Base-by-base conservation (phyloP, 2,797 vertebrate species). In the Peromyscus eremicus region DNA sequence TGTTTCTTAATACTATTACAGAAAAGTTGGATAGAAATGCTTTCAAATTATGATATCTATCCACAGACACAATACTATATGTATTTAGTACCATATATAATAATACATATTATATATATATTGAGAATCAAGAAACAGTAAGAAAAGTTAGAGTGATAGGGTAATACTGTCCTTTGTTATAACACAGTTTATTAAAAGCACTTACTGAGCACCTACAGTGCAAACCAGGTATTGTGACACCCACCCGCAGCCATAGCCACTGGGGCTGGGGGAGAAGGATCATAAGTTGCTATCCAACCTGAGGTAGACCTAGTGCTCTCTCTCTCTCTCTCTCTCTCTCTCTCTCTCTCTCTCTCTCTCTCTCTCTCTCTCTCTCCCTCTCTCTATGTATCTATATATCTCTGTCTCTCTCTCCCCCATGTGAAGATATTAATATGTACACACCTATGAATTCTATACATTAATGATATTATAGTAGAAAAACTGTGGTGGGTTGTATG, bases 141-240 rank as follows among this genome's bases (percentile, higher is more conserved):
- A 88, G 25, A 89, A 43, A 52, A 6, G 3, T 46, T 81, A 93
- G 27, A 34, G 29, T 90, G 52, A 86, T 90, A 13, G 5, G 91
- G n/a, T 80, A 70, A 52, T 64, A 60, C 62, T 90, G 81, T 57
- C 7, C 21, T 73, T 77, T 77, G 19, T 85, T 79, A n/a, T 73
- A 49, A 75, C 92, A 49, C 40, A 70, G 49, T 84, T 94, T 77
- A 76, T 79, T 77, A 66, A 77, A 90, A 77, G 40, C 27, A 37
- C 76, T 73, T 79, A 83, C n/a, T 87, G 89, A 79, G n/a, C 6
- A 91, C 16, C 37, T 84, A 60, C 10, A 77, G 23, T 71, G 37
- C 49, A 75, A 92, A 9, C 57, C 64, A 81, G 49, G 19, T 0
- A 43, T 29, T 6, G 49, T 17, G 37, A 27, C 3, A 3, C 10